These are phyloP conservation scores for Linnaemya vulpina DNA, from an alignment of 2,888 invertebrate species.

Conservation along the genomic window DNA sequence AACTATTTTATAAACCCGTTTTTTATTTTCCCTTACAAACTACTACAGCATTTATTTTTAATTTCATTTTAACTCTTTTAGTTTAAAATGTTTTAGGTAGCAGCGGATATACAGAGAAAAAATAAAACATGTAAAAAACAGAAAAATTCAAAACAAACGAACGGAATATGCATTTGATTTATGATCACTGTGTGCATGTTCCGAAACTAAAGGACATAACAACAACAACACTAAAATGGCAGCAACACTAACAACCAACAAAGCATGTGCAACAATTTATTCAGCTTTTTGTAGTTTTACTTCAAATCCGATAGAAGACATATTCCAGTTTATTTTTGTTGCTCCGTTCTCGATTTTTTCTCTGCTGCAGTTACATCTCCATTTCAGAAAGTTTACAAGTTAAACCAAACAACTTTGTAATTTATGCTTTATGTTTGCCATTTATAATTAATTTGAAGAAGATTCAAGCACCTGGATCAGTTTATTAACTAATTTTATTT, in stretches of 20 bases:
- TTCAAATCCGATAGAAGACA: conserved; percentile 59
- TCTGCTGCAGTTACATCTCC: neutral
- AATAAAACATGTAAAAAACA: too few species aligned
- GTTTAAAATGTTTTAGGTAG: conserved; percentile 34
- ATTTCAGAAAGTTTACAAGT: conserved; percentile 44
- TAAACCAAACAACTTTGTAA: conserved; percentile 48
- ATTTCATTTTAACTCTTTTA: conserved; percentile 21
- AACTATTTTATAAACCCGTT: neutral
- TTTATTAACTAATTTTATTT: too few species aligned
- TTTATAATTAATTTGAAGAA: neutral
- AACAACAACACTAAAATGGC: too few species aligned
- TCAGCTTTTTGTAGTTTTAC: conserved; percentile 17
- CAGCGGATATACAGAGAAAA: conserved; percentile 22
- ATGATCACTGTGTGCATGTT: conserved; percentile 46
- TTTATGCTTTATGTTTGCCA: conserved; percentile 47
- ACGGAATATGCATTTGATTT: conserved; percentile 60
- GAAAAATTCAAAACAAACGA: conserved; percentile 25
- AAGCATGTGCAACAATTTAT: conserved; percentile 19
- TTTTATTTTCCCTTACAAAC: neutral
- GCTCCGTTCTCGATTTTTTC: conserved; percentile 19
- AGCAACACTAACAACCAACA: neutral
- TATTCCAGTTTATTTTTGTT: conserved; percentile 21
- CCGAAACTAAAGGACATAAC: conserved; percentile 54
- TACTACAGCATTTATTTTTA: neutral
- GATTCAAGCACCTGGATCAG: neutral